Conservation (phyloP, 2,113 vertebrate genomes). For the Geococcyx californianus region DNA sequence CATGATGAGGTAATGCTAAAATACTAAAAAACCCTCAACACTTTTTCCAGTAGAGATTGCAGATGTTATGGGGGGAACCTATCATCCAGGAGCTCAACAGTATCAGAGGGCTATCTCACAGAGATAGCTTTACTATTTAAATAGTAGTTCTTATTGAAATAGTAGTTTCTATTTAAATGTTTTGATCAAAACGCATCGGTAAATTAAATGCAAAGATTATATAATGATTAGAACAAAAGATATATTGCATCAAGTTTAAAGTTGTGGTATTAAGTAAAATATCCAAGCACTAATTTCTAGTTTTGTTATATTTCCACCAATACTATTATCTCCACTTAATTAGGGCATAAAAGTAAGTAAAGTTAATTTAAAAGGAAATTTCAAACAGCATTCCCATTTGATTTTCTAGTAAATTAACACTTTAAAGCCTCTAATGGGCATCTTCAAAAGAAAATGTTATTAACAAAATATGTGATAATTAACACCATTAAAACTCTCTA, state of each 20-base stretch:
- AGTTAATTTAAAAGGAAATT: conserved; percentile 76
- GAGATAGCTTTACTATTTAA: not conserved
- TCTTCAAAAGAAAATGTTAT: conserved; percentile 74
- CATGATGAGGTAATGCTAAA: conserved; percentile 22
- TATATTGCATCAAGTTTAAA: conserved; percentile 29
- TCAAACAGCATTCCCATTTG: conserved; percentile 64
- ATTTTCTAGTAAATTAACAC: conserved; percentile 71
- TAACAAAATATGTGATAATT: conserved; percentile 75
- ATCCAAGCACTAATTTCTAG: conserved; percentile 46
- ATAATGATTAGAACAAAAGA: conserved; percentile 34
- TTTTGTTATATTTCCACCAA: conserved; percentile 68
- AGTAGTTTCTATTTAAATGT: not conserved
- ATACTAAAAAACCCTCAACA: not conserved
- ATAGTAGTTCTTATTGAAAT: too few relatives aligned
- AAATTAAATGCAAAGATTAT: not conserved
- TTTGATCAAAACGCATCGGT: conserved; percentile 30
- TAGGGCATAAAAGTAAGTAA: conserved; percentile 73
- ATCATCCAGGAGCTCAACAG: not conserved
- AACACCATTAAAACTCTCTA: conserved; percentile 67
- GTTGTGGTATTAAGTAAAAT: conserved; percentile 41
- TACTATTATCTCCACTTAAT: conserved; percentile 62
- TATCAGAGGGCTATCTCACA: not conserved
- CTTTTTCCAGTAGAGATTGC: not conserved
- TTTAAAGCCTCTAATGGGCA: conserved; percentile 70
- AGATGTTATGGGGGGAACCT: not conserved